Conservation (phyloP, 2,113 vertebrate species). For the Osmerus mordax region DNA sequence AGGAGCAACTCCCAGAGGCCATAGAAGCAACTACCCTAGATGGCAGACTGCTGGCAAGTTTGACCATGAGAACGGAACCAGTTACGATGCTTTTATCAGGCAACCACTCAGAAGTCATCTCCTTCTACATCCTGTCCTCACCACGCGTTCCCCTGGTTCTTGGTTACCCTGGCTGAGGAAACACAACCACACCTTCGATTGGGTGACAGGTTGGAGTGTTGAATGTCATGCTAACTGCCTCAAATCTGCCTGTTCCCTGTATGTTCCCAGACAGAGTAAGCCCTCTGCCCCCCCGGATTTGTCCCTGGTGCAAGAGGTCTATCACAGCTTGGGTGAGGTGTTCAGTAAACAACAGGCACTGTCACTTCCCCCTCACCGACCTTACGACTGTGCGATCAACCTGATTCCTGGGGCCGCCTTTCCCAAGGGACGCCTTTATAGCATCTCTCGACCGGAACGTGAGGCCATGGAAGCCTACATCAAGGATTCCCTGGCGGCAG, state of each 20-base stretch:
- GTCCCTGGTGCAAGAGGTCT: neutral
- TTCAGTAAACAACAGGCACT: neutral
- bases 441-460: too few relatives aligned
- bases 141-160: too few relatives aligned
- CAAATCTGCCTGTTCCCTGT: too few relatives aligned
- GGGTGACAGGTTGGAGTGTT: too few relatives aligned
- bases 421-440: neutral
- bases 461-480: too few relatives aligned
- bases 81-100: neutral
- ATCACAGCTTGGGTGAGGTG: neutral
- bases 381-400: neutral
- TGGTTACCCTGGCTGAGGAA: too few relatives aligned
- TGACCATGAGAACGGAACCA: neutral
- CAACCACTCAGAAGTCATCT: neutral
- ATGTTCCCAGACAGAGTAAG: too few relatives aligned
- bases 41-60: neutral
- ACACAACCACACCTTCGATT: too few relatives aligned
- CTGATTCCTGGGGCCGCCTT: neutral
- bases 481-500: too few relatives aligned
- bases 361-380: neutral
- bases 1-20: neutral
- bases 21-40: neutral
- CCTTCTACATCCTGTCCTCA: neutral
- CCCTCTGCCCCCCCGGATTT: too few relatives aligned
- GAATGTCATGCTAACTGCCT: too few relatives aligned